Base-by-base conservation (phyloP, 2,888 invertebrate species). In the Sinhomidia bicolor region DNA sequence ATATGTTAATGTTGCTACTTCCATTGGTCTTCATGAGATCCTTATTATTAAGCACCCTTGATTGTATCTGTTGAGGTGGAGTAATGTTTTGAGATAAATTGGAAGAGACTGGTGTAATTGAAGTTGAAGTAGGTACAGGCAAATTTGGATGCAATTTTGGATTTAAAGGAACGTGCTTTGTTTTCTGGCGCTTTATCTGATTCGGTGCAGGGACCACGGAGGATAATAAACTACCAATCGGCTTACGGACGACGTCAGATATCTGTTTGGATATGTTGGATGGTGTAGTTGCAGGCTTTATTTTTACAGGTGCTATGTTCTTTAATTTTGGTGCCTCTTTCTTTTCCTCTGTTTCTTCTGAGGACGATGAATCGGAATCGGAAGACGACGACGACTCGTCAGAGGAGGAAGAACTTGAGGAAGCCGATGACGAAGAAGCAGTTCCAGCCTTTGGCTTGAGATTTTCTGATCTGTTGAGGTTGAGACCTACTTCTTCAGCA, bases 111-210 rank as follows among this genome's bases (percentile, higher is more conserved):
- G 65, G 12, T 1, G 41, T 12, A 29, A 26, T 17, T 65, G 26
- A 10, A 44, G 62, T 41, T 26, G 32, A 23, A 12, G 60, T n/a
- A n/a, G n/a, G n/a, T n/a, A n/a, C 4, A 23, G 47, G 5, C 29
- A 88, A 26, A 23, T 81, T 76, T 85, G 89, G 88, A 85, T 89
- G 89, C 14, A 85, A 89, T 76, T 89, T 90, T 4, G 91, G 91
- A 85, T 92, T 91, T 9, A 90, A 81, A 29, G 91, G 92, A 71
- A 92, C 92, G 88, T 92, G 91, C 88, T 92, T 92, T 0, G 91
- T 91, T 82, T 92, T 92, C 10, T 91, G 44, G n/a, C 89, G 82
- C 36, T 89, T 89, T 23, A 51, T 65, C 57, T 10, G 81, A 41
- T 68, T 14, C 36, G 76, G 79, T 29, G 20, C 60, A 9, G 0